Conservation (phyloP, 1,140 invertebrate genomes). For the Drosophila persimilis region DNA sequence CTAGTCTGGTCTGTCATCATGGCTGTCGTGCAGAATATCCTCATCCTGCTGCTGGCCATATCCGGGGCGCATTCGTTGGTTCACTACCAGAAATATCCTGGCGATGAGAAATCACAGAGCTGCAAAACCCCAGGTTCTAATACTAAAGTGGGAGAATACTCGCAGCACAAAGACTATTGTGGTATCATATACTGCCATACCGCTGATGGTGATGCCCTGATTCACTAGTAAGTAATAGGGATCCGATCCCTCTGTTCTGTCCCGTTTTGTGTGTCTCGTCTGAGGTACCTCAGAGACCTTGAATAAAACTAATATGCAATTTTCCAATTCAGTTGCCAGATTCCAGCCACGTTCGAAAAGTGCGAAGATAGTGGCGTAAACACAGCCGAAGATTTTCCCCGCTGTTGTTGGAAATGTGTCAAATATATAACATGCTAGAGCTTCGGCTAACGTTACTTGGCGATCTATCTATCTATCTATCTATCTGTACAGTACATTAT, state of each 20-base stretch:
- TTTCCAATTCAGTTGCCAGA: slow-evolving; percentile 22
- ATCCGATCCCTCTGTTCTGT: neutral
- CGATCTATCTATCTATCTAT: neutral
- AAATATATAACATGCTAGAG: neutral
- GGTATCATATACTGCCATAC: slow-evolving; percentile 21
- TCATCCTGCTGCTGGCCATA: no score
- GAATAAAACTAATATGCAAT: neutral
- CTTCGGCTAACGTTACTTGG: neutral
- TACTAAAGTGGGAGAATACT: neutral
- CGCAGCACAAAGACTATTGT: slow-evolving; percentile 10
- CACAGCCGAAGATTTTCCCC: neutral
- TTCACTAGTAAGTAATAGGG: slow-evolving; percentile 18
- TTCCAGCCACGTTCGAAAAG: slow-evolving; percentile 8
- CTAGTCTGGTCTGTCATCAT: no score
- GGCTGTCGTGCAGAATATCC: no score
- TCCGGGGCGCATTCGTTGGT: no score
- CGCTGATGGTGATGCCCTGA: slow-evolving; percentile 3
- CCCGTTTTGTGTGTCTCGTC: no score
- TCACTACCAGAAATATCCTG: no score
- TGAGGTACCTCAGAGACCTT: neutral
- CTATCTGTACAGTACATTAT: neutral
- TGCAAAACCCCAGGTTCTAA: neutral
- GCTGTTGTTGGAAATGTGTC: slow-evolving; percentile 38
- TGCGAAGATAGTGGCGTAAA: slow-evolving; percentile 13
- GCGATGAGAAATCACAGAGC: no score